These are phyloP conservation scores for Prinia subflava DNA, from an alignment of 2,113 vertebrate genomes.

Conservation along the genomic window DNA sequence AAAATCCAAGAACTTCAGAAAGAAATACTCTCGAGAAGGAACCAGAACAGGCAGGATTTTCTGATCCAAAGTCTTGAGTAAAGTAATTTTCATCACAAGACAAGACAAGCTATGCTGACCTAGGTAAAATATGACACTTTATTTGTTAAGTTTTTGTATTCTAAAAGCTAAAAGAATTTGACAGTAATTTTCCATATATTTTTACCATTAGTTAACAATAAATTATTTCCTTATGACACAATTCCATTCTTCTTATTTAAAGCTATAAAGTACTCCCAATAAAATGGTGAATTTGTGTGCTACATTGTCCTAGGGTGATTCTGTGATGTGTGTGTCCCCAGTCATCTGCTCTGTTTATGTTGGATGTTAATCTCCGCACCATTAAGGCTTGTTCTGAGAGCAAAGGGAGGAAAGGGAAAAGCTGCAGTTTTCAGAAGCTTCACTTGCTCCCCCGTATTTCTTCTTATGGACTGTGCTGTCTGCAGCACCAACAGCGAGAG, in stretches of 20 bases:
- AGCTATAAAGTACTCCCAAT: background rate
- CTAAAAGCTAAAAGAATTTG: background rate
- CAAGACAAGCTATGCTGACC: background rate
- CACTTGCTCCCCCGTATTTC: background rate
- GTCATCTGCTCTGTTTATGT: background rate
- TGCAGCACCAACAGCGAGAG: background rate
- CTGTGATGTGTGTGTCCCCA: background rate
- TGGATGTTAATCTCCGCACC: background rate
- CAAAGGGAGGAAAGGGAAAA: background rate
- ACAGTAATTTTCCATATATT: background rate
- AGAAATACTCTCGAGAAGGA: background rate
- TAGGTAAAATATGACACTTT: background rate
- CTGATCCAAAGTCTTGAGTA: background rate
- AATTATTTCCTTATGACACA: accelerated
- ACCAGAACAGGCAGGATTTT: background rate
- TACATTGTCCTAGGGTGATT: background rate
- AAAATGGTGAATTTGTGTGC: background rate
- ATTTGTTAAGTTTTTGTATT: background rate
- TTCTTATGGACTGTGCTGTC: background rate
- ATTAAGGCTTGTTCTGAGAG: background rate
- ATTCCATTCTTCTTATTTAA: background rate
- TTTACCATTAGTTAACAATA: background rate
- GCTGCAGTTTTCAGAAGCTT: background rate
- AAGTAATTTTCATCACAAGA: background rate
- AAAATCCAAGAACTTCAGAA: background rate